Evolutionary conservation across 2,113 vertebrate species (phyloP).

Genomic region (Hoplias malabaricus): DNA sequence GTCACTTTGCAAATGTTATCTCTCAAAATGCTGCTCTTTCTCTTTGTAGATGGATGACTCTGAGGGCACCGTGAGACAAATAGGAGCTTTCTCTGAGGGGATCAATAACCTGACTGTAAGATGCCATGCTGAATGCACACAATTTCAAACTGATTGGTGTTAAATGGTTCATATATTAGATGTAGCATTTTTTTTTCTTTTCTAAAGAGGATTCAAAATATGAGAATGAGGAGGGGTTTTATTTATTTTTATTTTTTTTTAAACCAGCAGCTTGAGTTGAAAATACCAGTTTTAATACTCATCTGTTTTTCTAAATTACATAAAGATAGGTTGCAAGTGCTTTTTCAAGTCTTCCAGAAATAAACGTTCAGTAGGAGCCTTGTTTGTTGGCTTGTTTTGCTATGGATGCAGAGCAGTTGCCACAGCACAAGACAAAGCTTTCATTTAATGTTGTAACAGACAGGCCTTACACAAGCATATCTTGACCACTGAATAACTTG

Average conservation of each 20-base stretch:
- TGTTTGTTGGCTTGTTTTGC: background rate
- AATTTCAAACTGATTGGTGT: background rate
- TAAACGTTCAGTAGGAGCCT: background rate
- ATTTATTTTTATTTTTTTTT: background rate
- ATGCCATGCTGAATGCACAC: background rate
- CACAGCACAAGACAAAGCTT: background rate
- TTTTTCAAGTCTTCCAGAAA: background rate
- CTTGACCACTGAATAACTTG: background rate
- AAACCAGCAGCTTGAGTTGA: background rate
- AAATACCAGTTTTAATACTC: background rate
- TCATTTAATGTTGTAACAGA: background rate
- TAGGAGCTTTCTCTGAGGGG: conserved; percentile 92
- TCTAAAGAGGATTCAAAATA: background rate
- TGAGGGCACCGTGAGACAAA: conserved; percentile 91
- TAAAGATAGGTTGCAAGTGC: too few relatives aligned
- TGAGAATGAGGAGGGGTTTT: background rate
- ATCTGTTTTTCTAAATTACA: background rate
- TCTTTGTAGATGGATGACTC: conserved; percentile 91
- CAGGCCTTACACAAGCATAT: background rate
- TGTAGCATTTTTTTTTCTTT: background rate
- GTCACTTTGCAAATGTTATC: background rate
- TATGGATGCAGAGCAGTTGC: background rate
- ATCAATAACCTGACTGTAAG: conserved; percentile 97
- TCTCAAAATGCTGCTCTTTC: background rate
- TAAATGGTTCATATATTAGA: background rate